Conservation (phyloP, 2,797 vertebrate species). For the Chiloscyllium punctatum region DNA sequence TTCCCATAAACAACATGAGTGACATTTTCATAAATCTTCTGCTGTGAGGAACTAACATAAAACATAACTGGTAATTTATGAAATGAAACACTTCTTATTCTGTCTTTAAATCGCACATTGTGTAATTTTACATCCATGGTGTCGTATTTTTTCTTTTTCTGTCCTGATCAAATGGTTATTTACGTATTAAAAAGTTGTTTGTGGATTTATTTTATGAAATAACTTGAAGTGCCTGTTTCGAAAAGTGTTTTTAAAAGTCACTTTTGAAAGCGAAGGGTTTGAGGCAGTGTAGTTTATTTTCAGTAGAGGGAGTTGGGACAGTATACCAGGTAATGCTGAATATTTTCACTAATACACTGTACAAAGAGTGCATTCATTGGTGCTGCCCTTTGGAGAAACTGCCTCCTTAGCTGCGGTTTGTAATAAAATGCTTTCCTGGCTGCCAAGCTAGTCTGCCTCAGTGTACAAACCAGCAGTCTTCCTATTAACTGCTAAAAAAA, state of each 20-base stretch:
- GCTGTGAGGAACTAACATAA: not conserved
- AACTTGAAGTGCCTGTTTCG: constrained; percentile 35
- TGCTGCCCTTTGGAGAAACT: constrained; percentile 32
- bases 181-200: constrained; percentile 7
- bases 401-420: constrained; percentile 39
- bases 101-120: not conserved
- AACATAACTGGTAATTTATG: not conserved
- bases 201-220: constrained; percentile 33
- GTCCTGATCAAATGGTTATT: constrained; percentile 27
- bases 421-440: constrained; percentile 33
- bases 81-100: constrained; percentile 30
- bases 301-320: constrained; percentile 37
- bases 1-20: not conserved
- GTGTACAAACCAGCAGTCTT: constrained; percentile 29
- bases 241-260: constrained; percentile 37
- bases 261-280: constrained; percentile 36
- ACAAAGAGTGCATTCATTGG: constrained; percentile 37
- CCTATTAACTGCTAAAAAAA: constrained; percentile 29
- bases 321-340: constrained; percentile 36
- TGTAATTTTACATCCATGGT: not conserved
- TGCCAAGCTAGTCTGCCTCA: constrained; percentile 28
- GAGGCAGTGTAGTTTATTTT: constrained; percentile 38
- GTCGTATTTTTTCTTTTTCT: not conserved
- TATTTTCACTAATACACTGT: constrained; percentile 36
- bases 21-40: constrained; percentile 25